Percentiles rank a stretch among this genome's conserved stretches.
phyloP scores from a whole-genome alignment of 2,888 invertebrate genomes.

The Pseudolycoriella hygida region DNA sequence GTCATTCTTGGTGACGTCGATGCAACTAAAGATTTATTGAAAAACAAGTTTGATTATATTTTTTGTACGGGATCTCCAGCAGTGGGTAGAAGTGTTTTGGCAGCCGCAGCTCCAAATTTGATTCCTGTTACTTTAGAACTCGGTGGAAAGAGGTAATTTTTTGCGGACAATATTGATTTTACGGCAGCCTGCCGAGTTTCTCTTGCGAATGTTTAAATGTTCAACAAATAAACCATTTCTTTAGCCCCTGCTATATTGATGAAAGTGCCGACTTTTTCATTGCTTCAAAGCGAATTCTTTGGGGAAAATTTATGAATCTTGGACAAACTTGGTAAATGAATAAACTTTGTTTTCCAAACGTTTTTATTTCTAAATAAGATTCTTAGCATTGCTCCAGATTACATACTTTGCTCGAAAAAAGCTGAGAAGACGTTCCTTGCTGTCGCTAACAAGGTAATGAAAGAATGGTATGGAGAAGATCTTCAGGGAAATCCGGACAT shows the following conservation, averaged over 20 bases:
- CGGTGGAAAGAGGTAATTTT: slow-evolving; percentile 56
- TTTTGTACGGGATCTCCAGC: slow-evolving; percentile 73
- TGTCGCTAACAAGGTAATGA: slow-evolving; percentile 44
- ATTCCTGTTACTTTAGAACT: slow-evolving; percentile 90
- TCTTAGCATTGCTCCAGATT: slow-evolving; percentile 78
- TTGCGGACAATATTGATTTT: neutral
- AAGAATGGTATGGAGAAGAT: slow-evolving; percentile 72
- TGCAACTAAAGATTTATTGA: slow-evolving; percentile 72
- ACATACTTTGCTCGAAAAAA: slow-evolving; percentile 64
- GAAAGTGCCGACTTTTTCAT: slow-evolving; percentile 58
- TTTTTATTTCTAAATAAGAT: too few species aligned
- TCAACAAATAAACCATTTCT: too few species aligned
- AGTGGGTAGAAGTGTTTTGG: slow-evolving; percentile 74
- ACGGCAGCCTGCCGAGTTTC: too few species aligned
- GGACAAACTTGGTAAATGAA: slow-evolving; percentile 67
- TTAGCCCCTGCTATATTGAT: slow-evolving; percentile 83
- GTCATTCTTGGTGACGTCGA: slow-evolving; percentile 66
- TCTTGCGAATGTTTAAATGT: slow-evolving; percentile 2
- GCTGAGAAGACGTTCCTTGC: slow-evolving; percentile 55
- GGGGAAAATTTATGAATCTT: slow-evolving; percentile 87
- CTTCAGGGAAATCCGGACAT: slow-evolving; percentile 67
- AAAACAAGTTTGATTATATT: slow-evolving; percentile 86
- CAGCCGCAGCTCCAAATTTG: slow-evolving; percentile 75
- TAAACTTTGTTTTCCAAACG: too few species aligned
- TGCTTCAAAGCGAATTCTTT: slow-evolving; percentile 65